These are phyloP conservation scores for Bolinopsis microptera DNA, from an alignment of 37 sponge, comb jelly and placozoan species.

Conservation along the genomic window DNA sequence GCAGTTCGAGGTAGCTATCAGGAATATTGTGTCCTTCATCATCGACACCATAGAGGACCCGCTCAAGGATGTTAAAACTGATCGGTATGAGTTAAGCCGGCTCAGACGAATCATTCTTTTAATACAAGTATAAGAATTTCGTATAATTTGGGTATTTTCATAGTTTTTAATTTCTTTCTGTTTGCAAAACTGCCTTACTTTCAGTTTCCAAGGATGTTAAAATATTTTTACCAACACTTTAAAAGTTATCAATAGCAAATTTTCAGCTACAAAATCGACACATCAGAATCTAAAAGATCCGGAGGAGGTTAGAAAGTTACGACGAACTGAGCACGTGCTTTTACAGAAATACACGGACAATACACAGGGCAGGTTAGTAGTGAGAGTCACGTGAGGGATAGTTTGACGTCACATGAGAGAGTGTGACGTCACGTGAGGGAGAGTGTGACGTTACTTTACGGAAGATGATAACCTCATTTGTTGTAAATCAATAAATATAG, in stretches of 20 bases:
- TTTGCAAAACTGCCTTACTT: too few species aligned
- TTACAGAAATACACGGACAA: not conserved
- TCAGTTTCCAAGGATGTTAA: too few species aligned
- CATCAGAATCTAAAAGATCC: constrained; percentile 22
- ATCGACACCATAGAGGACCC: constrained; percentile 18
- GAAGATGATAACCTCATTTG: too few species aligned
- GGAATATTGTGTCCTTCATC: constrained; percentile 22
- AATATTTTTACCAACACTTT: too few species aligned
- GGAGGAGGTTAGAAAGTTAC: not conserved
- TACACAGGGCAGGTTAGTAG: not conserved
- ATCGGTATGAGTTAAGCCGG: not conserved
- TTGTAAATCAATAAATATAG: too few species aligned
- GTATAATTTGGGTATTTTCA: too few species aligned
- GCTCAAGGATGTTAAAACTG: not conserved
- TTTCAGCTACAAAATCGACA: not conserved
- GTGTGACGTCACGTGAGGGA: not conserved
- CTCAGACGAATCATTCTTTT: constrained; percentile 19
- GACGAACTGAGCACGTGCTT: not conserved
- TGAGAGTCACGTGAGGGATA: not conserved
- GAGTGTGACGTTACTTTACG: not conserved
- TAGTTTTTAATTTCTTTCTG: too few species aligned
- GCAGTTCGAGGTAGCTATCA: not conserved
- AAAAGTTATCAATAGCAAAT: too few species aligned
- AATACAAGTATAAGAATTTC: too few species aligned
- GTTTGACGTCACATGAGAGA: not conserved